Evolutionary conservation across 2,888 invertebrate species (phyloP).

Genomic region (Psococerastis gibbosa): DNA sequence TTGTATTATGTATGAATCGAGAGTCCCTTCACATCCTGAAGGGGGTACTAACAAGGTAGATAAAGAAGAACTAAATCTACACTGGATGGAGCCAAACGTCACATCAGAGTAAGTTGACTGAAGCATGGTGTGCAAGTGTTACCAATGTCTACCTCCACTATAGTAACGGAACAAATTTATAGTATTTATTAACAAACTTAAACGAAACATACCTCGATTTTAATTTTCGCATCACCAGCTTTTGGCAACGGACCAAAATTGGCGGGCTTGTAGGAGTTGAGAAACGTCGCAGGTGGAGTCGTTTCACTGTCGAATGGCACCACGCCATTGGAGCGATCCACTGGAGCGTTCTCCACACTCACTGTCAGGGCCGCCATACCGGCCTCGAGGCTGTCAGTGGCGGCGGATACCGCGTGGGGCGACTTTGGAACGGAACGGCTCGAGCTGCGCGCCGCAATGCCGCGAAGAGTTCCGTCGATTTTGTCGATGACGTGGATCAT

Average conservation of each 20-base stretch:
- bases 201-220: background rate
- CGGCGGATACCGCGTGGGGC: conserved; percentile 12
- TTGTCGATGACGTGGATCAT: conserved; percentile 16
- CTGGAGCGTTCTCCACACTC: conserved; percentile 8
- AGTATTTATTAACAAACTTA: too few species aligned
- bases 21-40: too few species aligned
- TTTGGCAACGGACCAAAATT: background rate
- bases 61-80: too few species aligned
- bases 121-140: too few species aligned
- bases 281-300: conserved; percentile 2
- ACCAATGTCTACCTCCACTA: too few species aligned
- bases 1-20: too few species aligned
- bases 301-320: conserved; percentile 6
- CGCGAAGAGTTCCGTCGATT: conserved; percentile 10
- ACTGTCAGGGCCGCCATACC: conserved; percentile 9
- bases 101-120: too few species aligned
- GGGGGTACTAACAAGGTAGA: too few species aligned
- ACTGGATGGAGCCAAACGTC: too few species aligned
- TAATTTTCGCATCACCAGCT: background rate
- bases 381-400: conserved; percentile 15
- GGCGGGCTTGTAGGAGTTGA: conserved; percentile 5
- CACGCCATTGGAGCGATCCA: background rate
- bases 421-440: conserved; percentile 8
- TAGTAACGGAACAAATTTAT: too few species aligned
- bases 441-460: background rate